Conservation (phyloP, 1,140 invertebrate genomes). For the Heliconius hermathena region DNA sequence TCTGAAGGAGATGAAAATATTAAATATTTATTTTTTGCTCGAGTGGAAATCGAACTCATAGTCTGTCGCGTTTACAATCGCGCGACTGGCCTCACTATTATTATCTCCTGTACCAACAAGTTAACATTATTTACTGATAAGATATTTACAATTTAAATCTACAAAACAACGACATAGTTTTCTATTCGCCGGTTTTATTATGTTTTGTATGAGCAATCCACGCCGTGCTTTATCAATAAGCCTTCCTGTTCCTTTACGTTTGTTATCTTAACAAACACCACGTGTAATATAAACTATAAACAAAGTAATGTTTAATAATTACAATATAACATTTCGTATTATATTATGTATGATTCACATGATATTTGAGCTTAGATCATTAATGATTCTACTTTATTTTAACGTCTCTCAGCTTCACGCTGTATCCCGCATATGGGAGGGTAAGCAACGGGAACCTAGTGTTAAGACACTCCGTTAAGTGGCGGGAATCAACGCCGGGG, state of each 20-base stretch:
- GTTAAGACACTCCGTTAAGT: background rate
- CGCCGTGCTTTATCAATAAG: background rate
- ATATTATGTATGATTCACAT: background rate
- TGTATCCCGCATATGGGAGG: too few species aligned
- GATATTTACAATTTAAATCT: background rate
- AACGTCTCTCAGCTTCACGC: too few species aligned
- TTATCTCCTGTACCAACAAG: too few species aligned
- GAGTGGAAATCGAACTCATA: too few species aligned
- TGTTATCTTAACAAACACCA: background rate
- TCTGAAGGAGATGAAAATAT: too few species aligned
- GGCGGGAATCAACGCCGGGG: too few species aligned
- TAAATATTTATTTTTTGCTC: too few species aligned
- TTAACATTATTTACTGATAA: too few species aligned
- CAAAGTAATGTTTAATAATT: background rate
- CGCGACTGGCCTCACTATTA: too few species aligned
- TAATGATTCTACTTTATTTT: too few species aligned
- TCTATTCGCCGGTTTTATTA: background rate
- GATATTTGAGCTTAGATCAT: too few species aligned
- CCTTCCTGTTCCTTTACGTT: background rate
- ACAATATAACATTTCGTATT: background rate
- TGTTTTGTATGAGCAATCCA: background rate
- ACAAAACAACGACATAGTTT: background rate
- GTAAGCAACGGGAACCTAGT: background rate
- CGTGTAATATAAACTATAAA: slow-evolving; percentile 9
- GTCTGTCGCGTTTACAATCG: too few species aligned